Evolutionary conservation across 2,797 vertebrate species (phyloP).

Genomic region (Brachymystax lenok): DNA sequence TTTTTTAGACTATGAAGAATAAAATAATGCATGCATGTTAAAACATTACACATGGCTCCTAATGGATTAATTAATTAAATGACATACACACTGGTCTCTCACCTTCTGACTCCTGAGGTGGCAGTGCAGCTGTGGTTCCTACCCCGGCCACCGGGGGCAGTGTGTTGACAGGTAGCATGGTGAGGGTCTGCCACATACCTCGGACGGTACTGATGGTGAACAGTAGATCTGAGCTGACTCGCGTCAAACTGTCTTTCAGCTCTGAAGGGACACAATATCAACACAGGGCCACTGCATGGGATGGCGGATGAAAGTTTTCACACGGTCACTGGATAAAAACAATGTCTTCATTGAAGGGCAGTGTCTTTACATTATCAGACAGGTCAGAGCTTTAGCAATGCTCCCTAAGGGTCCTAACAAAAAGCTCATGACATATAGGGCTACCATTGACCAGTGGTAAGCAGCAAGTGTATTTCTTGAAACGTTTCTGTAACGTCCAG

Average conservation of each 20-base stretch:
- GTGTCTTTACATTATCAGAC: not conserved
- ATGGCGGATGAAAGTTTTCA: not conserved
- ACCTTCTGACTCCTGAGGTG: slow-evolving; percentile 32
- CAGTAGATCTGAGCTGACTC: slow-evolving; percentile 83
- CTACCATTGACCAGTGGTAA: not conserved
- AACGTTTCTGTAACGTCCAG: no score
- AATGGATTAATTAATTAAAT: not conserved
- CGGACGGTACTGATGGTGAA: slow-evolving; percentile 72
- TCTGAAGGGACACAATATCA: slow-evolving; percentile 62
- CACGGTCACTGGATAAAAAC: not conserved
- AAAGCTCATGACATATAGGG: no score
- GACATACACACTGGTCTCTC: not conserved
- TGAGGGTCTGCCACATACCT: slow-evolving; percentile 83
- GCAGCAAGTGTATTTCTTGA: not conserved
- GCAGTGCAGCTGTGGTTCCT: slow-evolving; percentile 33
- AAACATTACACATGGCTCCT: not conserved
- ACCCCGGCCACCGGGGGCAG: slow-evolving; percentile 60
- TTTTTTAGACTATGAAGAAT: no score
- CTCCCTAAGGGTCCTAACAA: no score
- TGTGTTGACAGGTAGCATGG: slow-evolving; percentile 64
- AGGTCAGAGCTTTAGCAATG: no score
- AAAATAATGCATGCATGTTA: no score
- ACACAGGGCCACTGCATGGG: not conserved
- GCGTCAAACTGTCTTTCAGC: slow-evolving; percentile 81
- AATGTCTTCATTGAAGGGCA: not conserved